Evolutionary conservation across 2,797 vertebrate species (phyloP).

Genomic region (Adelosebastes latens): DNA sequence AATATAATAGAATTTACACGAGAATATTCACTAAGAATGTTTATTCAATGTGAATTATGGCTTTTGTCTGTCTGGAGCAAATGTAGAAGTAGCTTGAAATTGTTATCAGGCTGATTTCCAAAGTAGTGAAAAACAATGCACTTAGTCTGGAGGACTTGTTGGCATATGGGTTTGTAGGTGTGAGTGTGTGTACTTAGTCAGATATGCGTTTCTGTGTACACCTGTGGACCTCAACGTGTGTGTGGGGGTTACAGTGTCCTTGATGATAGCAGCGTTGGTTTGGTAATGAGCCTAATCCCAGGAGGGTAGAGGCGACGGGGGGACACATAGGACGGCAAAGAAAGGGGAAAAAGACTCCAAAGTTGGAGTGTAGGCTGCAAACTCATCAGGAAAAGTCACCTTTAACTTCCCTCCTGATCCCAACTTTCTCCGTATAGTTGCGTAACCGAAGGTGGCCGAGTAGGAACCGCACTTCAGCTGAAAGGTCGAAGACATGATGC

Average conservation of each 20-base stretch:
- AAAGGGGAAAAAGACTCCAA: constrained; percentile 8
- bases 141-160: not conserved
- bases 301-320: constrained; percentile 24
- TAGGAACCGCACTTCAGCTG: constrained; percentile 15
- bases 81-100: not conserved
- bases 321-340: not conserved
- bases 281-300: constrained; percentile 68
- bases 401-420: constrained; percentile 35
- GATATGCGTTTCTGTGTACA: not conserved
- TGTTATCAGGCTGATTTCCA: not conserved
- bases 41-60: not conserved
- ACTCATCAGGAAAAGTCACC: constrained; percentile 47
- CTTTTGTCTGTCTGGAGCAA: not conserved
- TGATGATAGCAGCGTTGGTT: constrained; percentile 56
- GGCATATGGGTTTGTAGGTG: not conserved
- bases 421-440: not conserved
- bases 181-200: not conserved
- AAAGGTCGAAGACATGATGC: constrained; percentile 50
- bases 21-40: not conserved
- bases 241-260: constrained; percentile 59
- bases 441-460: not conserved
- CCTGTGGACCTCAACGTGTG: not conserved
- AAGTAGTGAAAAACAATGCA: not conserved
- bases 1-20: not conserved
- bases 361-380: constrained; percentile 26